Base-by-base conservation (phyloP, 2,113 vertebrate species). In the Solea senegalensis region DNA sequence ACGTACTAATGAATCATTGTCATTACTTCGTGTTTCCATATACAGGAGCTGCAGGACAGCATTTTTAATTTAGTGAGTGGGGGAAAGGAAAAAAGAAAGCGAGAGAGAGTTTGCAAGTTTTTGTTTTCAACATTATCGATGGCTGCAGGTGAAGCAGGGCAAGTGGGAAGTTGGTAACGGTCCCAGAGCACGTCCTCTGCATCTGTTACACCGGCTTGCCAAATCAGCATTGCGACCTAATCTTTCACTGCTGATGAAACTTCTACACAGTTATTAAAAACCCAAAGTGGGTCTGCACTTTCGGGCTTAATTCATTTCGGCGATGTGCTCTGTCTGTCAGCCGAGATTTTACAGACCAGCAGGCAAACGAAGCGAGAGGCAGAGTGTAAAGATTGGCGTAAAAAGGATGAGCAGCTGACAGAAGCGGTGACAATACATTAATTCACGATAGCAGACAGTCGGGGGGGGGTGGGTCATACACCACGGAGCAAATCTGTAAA, bases 131-230 rank as follows among this genome's bases (percentile, higher is more conserved):
- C 65, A 53, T 50, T 53, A 61, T 28, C 1, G 5, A 53, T 50
- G 64, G 56, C 55, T 64, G 66, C 82, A 80, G 66, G 60, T 77
- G 64, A 81, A 65, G 45, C 50, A 26, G 45, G 21, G 41, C 46
- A 55, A 53, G 44, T 14, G 16, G 58, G 56, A 81, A 68, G 54
- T 64, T 69, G 52, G 51, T 46, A 68, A 55, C 49, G n/a, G 26
- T 78, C 74, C 74, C 82, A 80, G 8, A 43, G 8, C 46, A 67
- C 4, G 8, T 72, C 44, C 8, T 13, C 15, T 10, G 59, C 78
- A 80, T 82, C 81, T 81, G 72, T 65, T 82, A 34, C 63, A 67
- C 11, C 1, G 13, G 13, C 21, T 45, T 66, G 55, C 85, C 65
- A 78, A 80, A 65, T 60, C n/a, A 34, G 27, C 3, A 16, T 28